phyloP scores from a whole-genome alignment of 64 coral and sea anemone genomes.

The Actinia tenebrosa region DNA sequence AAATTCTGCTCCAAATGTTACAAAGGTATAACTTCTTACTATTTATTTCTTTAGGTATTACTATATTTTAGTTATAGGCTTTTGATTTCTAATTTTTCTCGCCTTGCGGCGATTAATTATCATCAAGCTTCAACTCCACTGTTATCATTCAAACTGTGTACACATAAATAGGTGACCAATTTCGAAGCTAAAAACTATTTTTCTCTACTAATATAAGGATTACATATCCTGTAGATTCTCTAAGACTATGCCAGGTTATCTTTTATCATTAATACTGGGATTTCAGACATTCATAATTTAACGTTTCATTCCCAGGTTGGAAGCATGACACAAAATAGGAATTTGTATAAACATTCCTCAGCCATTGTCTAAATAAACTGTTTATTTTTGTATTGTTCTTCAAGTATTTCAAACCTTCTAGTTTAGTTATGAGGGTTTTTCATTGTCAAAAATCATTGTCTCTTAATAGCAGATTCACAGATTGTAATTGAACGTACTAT shows the following conservation, averaged over 20 bases:
- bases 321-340: neutral
- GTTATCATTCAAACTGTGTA: neutral
- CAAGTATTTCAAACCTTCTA: slow-evolving; percentile 22
- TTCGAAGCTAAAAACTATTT: neutral
- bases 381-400: slow-evolving; percentile 12
- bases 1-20: neutral
- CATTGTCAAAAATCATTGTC: neutral
- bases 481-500: neutral
- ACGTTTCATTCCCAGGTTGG: neutral
- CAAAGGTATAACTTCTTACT: neutral
- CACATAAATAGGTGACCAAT: neutral
- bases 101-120: neutral
- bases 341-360: slow-evolving; percentile 18
- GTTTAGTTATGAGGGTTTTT: neutral
- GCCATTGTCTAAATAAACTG: neutral
- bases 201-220: neutral
- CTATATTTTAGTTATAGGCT: neutral
- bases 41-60: neutral
- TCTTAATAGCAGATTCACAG: neutral
- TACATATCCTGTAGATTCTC: neutral
- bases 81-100: neutral
- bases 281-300: slow-evolving; percentile 3
- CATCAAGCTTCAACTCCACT: neutral
- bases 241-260: neutral
- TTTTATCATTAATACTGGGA: neutral